Conservation (phyloP, 2,113 vertebrate genomes). For the Danio rerio region DNA sequence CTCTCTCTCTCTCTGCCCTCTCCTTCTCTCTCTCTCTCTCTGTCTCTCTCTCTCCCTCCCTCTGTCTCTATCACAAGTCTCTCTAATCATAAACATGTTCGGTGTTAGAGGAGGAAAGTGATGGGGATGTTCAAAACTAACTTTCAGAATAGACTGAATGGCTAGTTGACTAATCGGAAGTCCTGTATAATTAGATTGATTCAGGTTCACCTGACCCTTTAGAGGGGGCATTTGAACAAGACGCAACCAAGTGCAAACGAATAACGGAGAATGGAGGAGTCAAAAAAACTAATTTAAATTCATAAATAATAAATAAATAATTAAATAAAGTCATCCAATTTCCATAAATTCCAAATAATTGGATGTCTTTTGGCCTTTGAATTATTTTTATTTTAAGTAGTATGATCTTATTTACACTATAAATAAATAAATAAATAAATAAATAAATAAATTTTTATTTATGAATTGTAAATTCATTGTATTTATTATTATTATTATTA, state of each 20-base stretch:
- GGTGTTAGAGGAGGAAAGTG: conserved; percentile 78
- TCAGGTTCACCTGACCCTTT: conserved; percentile 14
- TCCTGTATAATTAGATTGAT: neutral
- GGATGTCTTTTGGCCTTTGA: no score
- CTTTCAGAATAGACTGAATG: conserved; percentile 68
- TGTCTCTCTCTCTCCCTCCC: neutral
- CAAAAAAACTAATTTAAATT: neutral
- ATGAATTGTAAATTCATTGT: no score
- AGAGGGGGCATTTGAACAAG: neutral
- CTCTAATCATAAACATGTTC: conserved; percentile 42
- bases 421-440: no score
- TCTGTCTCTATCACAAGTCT: neutral
- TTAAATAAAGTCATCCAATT: no score
- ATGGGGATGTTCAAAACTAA: conserved; percentile 68
- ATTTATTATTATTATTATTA: no score
- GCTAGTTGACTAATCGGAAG: neutral
- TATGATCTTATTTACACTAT: no score
- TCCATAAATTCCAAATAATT: no score
- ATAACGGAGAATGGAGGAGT: neutral
- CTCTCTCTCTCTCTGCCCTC: conserved; percentile 50
- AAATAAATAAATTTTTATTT: no score
- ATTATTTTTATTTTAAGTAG: no score
- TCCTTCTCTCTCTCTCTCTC: conserved; percentile 67
- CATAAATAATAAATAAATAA: neutral
- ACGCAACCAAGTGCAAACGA: neutral